Conservation (phyloP, 1,140 invertebrate species). For the Ceratitis capitata region DNA sequence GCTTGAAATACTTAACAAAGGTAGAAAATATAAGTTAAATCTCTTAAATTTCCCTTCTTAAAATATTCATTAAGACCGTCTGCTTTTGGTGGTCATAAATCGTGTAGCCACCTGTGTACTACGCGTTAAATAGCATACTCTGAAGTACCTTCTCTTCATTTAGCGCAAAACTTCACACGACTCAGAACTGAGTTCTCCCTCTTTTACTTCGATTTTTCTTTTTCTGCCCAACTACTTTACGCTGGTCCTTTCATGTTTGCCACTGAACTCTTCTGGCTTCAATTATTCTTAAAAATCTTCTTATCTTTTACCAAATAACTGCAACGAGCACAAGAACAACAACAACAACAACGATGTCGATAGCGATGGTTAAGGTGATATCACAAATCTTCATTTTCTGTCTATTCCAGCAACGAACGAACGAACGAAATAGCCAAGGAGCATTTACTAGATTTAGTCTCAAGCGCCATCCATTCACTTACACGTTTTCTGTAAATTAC, state of each 20-base stretch:
- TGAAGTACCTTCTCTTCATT: background rate
- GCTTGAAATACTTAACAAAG: too few relatives aligned
- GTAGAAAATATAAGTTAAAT: background rate
- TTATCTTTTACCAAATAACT: slow-evolving; percentile 25
- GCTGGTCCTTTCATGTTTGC: background rate
- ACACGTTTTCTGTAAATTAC: too few relatives aligned
- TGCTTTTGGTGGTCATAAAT: background rate
- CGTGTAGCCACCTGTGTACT: slow-evolving; percentile 22
- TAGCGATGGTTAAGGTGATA: too few relatives aligned
- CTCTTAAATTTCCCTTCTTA: background rate
- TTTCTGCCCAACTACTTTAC: background rate
- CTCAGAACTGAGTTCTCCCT: background rate
- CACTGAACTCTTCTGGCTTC: slow-evolving; percentile 15
- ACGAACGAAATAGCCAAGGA: background rate
- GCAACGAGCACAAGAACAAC: background rate
- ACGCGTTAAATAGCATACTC: background rate
- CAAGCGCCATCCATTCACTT: background rate
- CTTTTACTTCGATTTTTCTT: background rate
- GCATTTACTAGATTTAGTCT: background rate
- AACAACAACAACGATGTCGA: background rate
- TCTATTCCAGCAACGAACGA: background rate
- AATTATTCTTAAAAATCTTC: slow-evolving; percentile 25
- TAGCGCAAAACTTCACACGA: background rate
- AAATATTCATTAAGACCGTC: slow-evolving; percentile 11
- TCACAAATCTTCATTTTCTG: slow-evolving; percentile 30